Conservation (phyloP, 2,888 invertebrate genomes). For the Icerya purchasi region DNA sequence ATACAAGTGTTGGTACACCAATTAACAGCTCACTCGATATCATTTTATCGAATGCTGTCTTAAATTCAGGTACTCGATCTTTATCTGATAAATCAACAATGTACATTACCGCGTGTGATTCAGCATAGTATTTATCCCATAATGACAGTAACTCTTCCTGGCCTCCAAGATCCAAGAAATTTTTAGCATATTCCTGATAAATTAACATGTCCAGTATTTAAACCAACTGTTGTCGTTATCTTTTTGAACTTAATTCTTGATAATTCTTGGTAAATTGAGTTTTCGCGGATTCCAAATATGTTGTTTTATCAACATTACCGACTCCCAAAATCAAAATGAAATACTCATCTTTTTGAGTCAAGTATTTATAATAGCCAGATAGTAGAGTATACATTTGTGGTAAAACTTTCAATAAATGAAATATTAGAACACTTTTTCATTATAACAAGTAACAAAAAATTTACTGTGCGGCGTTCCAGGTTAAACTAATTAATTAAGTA, state of each 20-base stretch:
- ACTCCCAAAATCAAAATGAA: conserved; percentile 90
- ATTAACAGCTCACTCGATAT: conserved; percentile 73
- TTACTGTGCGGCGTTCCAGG: no score
- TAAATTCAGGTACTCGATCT: conserved; percentile 81
- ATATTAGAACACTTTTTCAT: no score
- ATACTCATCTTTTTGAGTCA: conserved; percentile 93
- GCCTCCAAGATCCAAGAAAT: conserved; percentile 97
- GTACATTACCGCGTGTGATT: conserved; percentile 91
- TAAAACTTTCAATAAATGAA: no score
- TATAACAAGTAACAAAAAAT: no score
- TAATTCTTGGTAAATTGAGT: conserved; percentile 86
- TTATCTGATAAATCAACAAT: conserved; percentile 91
- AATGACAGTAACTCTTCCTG: conserved; percentile 90
- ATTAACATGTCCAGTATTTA: conserved; percentile 94
- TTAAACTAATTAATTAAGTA: no score
- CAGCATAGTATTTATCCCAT: conserved; percentile 99
- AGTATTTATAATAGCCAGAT: conserved; percentile 84
- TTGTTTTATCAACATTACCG: conserved; percentile 99
- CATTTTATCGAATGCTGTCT: conserved; percentile 91
- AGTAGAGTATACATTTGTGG: conserved; percentile 87
- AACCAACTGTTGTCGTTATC: conserved; percentile 93
- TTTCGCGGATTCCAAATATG: conserved; percentile 93
- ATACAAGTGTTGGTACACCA: conserved; percentile 74
- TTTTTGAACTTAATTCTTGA: conserved; percentile 76
- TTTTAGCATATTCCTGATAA: conserved; percentile 70